Evolutionary conservation across 2,888 invertebrate species (phyloP).

Genomic region (Eucera pruinosa): DNA sequence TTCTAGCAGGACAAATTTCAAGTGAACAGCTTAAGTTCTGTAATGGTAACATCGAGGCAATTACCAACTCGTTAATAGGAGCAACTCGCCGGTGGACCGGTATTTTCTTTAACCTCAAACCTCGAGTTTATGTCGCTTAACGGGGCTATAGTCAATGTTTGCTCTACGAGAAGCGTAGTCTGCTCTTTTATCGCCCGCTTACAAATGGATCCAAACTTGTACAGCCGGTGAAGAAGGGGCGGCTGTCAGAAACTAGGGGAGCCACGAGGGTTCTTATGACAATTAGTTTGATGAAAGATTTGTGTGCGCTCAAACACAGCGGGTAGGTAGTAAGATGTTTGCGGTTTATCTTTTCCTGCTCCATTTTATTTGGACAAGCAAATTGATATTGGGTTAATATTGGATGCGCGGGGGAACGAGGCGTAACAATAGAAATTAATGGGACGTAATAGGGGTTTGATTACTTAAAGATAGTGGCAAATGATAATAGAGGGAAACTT

Average conservation of each 20-base stretch:
- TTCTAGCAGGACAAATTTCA: slow-evolving; percentile 25
- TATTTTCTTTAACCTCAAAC: slow-evolving; percentile 48
- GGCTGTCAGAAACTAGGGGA: slow-evolving; percentile 2
- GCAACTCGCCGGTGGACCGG: neutral
- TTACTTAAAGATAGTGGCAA: neutral
- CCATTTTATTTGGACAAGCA: neutral
- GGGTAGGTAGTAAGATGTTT: slow-evolving; percentile 30
- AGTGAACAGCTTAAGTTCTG: slow-evolving; percentile 26
- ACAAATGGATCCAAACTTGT: slow-evolving; percentile 56
- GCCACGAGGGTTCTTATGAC: slow-evolving; percentile 47
- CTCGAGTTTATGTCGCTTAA: slow-evolving; percentile 32
- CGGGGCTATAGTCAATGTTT: slow-evolving; percentile 48
- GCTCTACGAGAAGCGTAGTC: slow-evolving; percentile 36
- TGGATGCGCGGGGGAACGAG: neutral
- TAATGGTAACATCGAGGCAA: slow-evolving; percentile 36
- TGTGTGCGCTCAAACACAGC: slow-evolving; percentile 13
- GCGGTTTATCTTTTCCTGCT: neutral
- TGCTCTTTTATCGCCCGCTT: slow-evolving; percentile 57
- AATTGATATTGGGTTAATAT: neutral
- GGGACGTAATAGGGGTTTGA: neutral
- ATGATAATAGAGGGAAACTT: no score
- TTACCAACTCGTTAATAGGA: slow-evolving; percentile 51
- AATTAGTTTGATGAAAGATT: slow-evolving; percentile 48
- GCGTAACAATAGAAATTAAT: no score
- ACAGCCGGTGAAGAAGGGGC: slow-evolving; percentile 29